phyloP scores from a whole-genome alignment of 2,888 invertebrate genomes.

The Coelopa pilipes region DNA sequence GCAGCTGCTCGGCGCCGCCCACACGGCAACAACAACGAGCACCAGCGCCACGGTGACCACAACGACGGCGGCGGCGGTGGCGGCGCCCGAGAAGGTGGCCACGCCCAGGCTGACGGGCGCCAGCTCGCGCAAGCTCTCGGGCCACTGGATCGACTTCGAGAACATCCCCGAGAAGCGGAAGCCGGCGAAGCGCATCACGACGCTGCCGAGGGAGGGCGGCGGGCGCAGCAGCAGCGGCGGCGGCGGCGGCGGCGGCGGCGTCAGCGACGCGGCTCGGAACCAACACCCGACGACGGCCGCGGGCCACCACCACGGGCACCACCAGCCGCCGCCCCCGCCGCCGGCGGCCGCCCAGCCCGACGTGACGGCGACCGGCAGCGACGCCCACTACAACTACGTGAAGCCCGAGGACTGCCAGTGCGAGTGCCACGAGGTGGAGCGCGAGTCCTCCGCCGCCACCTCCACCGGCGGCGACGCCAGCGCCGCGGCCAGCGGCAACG shows the following conservation, averaged over 20 bases:
- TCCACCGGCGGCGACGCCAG: constrained; percentile 44
- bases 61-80: constrained; percentile 50
- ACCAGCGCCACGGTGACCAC: not conserved
- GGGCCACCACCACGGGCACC: constrained; percentile 20
- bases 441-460: constrained; percentile 49
- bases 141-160: constrained; percentile 87
- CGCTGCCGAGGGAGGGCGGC: constrained; percentile 72
- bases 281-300: not conserved
- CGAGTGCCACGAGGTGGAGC: constrained; percentile 80
- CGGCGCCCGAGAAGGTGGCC: constrained; percentile 59
- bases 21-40: not conserved
- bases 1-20: constrained; percentile 48
- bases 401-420: constrained; percentile 89
- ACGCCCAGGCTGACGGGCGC: constrained; percentile 39
- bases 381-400: constrained; percentile 78
- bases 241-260: not conserved
- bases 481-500: constrained; percentile 44
- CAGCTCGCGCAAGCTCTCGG: constrained; percentile 57
- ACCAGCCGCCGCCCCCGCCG: not conserved
- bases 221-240: not conserved
- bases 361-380: constrained; percentile 45
- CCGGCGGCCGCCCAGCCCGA: constrained; percentile 40
- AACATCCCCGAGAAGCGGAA: constrained; percentile 86
- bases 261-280: not conserved
- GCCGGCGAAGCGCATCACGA: constrained; percentile 84